Evolutionary conservation across 2,113 vertebrate genomes (phyloP).

Genomic region (Peucedramus taeniatus): DNA sequence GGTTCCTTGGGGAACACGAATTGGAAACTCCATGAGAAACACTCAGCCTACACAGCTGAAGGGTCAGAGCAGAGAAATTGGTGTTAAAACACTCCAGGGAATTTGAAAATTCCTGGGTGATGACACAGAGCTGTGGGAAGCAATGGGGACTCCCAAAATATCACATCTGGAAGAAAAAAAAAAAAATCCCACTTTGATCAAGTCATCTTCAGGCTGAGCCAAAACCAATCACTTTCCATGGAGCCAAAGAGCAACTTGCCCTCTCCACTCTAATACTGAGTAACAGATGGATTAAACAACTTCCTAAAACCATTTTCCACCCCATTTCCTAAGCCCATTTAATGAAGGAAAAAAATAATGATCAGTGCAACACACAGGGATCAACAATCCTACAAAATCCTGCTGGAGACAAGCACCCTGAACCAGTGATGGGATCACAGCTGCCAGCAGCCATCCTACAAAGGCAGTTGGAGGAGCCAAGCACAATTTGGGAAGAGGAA

Average conservation of each 20-base stretch:
- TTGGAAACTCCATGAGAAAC: neutral
- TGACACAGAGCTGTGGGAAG: neutral
- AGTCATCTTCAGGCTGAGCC: neutral
- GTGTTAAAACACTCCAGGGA: neutral
- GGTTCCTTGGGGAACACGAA: neutral
- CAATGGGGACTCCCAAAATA: neutral
- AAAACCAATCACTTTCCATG: neutral
- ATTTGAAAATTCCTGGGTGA: neutral
- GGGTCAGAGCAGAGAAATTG: neutral
- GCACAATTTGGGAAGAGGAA: neutral
- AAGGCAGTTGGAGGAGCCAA: neutral
- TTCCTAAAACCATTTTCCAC: neutral
- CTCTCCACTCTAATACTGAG: neutral
- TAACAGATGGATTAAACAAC: neutral
- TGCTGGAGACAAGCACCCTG: neutral
- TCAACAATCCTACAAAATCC: neutral
- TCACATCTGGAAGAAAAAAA: neutral
- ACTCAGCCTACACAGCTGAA: neutral
- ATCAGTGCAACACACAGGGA: neutral
- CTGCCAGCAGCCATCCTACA: neutral
- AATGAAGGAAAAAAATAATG: neutral
- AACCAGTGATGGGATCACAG: neutral
- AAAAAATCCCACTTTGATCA: neutral
- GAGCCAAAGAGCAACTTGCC: neutral
- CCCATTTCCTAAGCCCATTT: neutral